A percentile compares a stretch with the other conserved stretches of the same genome.
phyloP scores from a whole-genome alignment of 2,113 vertebrate species.

The Phycodurus eques region DNA sequence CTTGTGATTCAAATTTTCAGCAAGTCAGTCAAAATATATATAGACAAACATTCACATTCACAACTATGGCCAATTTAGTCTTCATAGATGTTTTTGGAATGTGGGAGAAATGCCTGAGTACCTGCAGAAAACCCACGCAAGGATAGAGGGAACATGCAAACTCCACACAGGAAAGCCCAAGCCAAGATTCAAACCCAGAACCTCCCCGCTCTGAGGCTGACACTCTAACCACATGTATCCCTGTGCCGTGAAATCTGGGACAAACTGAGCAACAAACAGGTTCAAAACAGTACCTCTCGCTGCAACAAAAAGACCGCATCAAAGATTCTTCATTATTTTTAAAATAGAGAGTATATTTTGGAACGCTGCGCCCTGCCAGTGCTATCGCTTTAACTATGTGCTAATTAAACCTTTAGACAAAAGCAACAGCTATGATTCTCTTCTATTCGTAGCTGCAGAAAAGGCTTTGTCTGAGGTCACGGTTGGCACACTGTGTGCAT shows the following conservation, averaged over 20 bases:
- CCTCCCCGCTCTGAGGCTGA: background rate
- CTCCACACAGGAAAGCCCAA: too few relatives aligned
- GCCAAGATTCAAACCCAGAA: background rate
- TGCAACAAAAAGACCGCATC: background rate
- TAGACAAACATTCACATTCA: too few relatives aligned
- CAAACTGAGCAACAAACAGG: background rate
- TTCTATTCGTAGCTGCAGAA: constrained; percentile 39
- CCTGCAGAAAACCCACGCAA: too few relatives aligned
- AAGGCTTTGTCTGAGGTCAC: constrained; percentile 46
- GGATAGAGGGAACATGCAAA: too few relatives aligned
- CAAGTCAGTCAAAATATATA: too few relatives aligned
- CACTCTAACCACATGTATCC: background rate
- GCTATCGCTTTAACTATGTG: constrained; percentile 22
- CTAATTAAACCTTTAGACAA: constrained; percentile 49
- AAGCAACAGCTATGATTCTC: constrained; percentile 36
- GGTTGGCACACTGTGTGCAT: constrained; percentile 18
- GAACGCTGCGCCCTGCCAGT: constrained; percentile 8
- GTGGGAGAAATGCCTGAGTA: too few relatives aligned
- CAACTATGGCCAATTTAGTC: too few relatives aligned
- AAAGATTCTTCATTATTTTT: background rate
- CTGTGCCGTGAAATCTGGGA: background rate
- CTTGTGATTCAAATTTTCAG: too few relatives aligned
- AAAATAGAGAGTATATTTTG: constrained; percentile 23
- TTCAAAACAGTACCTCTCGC: background rate
- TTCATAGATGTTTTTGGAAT: too few relatives aligned